phyloP scores from a whole-genome alignment of 2,888 invertebrate species.

The Ormia ochracea region DNA sequence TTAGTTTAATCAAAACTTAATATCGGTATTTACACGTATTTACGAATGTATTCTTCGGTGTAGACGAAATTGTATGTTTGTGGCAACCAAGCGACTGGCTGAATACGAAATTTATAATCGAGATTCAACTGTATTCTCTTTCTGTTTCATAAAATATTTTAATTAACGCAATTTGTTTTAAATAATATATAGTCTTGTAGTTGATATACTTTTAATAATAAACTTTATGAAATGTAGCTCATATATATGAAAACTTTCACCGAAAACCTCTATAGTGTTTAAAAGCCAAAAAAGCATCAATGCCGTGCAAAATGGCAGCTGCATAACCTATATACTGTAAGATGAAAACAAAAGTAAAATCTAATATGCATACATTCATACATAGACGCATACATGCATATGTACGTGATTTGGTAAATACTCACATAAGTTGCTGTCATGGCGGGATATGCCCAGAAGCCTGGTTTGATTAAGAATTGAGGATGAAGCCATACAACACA shows the following conservation, averaged over 20 bases:
- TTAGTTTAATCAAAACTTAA: no score
- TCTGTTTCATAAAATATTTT: background rate
- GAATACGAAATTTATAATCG: no score
- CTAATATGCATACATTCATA: background rate
- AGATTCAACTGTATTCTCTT: no score
- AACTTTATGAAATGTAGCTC: background rate
- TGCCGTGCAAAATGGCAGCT: slow-evolving; percentile 85
- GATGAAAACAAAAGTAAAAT: background rate
- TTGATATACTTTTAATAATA: slow-evolving; percentile 15
- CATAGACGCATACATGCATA: no score
- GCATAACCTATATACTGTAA: slow-evolving; percentile 86
- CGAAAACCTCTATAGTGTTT: slow-evolving; percentile 82
- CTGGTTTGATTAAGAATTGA: slow-evolving; percentile 83
- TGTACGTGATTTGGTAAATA: slow-evolving; percentile 64
- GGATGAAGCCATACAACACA: slow-evolving; percentile 87
- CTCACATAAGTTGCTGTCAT: slow-evolving; percentile 92
- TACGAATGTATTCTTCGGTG: background rate
- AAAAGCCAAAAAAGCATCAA: slow-evolving; percentile 87
- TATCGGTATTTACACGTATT: background rate
- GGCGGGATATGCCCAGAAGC: slow-evolving; percentile 91
- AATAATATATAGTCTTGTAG: slow-evolving; percentile 21
- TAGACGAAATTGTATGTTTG: background rate
- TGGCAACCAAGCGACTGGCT: no score
- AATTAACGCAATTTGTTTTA: background rate
- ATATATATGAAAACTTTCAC: slow-evolving; percentile 70